Evolutionary conservation across 2,797 vertebrate genomes (phyloP).

Genomic region (Erethizon dorsatum): DNA sequence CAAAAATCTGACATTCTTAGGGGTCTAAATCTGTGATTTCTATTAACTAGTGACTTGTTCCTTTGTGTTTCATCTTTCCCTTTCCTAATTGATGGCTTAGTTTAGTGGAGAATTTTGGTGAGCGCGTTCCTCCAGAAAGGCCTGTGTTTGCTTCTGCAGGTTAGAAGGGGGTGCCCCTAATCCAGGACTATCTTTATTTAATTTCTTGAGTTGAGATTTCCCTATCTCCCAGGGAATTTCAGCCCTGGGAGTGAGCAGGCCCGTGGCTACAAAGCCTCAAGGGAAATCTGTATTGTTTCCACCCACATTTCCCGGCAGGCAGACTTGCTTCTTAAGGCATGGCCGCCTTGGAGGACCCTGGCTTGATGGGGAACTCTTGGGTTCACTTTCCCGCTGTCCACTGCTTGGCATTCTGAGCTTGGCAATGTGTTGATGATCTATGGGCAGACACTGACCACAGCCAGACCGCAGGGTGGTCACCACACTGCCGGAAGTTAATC

Average conservation of each 20-base stretch:
- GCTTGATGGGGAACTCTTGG: background rate
- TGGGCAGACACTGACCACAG: background rate
- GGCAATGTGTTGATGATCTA: rapidly evolving
- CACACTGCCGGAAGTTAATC: rapidly evolving
- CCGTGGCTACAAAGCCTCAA: background rate
- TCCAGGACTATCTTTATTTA: background rate
- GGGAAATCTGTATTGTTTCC: background rate
- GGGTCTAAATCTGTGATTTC: background rate
- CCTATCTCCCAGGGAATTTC: background rate
- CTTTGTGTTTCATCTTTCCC: background rate
- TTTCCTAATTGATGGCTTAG: background rate
- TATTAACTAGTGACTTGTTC: background rate
- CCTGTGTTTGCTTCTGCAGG: background rate
- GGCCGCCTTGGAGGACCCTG: background rate
- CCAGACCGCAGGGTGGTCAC: rapidly evolving
- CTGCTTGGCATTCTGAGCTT: background rate
- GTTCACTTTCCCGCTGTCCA: too few species aligned
- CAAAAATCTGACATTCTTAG: background rate
- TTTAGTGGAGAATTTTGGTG: background rate
- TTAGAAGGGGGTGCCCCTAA: too few species aligned
- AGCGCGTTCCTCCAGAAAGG: background rate
- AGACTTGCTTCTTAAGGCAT: rapidly evolving
- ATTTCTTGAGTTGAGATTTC: background rate
- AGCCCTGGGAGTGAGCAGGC: background rate
- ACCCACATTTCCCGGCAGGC: background rate